These are phyloP conservation scores for Myotis planiceps DNA, from an alignment of 2,797 vertebrate species.

Conservation along the genomic window DNA sequence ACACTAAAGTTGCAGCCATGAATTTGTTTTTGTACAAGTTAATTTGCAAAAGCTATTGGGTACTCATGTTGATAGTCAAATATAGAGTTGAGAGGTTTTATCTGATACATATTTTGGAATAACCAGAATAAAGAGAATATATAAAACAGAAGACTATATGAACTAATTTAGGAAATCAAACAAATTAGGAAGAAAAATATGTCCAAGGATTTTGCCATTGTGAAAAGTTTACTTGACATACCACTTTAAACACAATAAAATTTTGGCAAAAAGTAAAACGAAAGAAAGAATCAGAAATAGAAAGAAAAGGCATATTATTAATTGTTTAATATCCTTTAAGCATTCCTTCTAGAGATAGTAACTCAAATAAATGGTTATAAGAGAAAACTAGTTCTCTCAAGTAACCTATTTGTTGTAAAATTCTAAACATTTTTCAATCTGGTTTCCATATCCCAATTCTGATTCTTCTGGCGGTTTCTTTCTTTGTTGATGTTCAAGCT, in stretches of 20 bases:
- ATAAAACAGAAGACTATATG: not conserved
- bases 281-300: not conserved
- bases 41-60: not conserved
- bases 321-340: not conserved
- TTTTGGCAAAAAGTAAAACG: not conserved
- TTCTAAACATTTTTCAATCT: conserved; percentile 19
- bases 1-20: not conserved
- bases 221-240: not conserved
- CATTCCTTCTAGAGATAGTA: conserved; percentile 23
- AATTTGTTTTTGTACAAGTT: not conserved
- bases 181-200: not conserved
- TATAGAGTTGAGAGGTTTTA: not conserved
- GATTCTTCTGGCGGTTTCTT: conserved; percentile 56
- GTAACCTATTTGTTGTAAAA: conserved; percentile 38
- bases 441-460: conserved; percentile 66
- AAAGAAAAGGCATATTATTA: not conserved
- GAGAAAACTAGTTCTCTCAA: not conserved
- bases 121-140: not conserved
- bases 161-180: not conserved
- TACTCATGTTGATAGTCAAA: not conserved
- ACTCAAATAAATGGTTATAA: conserved; percentile 40
- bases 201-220: not conserved
- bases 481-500: conserved; percentile 54
- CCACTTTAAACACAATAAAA: not conserved
- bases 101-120: not conserved